These are phyloP conservation scores for Elymnias hypermnestra DNA, from an alignment of 1,140 invertebrate genomes.

Conservation along the genomic window DNA sequence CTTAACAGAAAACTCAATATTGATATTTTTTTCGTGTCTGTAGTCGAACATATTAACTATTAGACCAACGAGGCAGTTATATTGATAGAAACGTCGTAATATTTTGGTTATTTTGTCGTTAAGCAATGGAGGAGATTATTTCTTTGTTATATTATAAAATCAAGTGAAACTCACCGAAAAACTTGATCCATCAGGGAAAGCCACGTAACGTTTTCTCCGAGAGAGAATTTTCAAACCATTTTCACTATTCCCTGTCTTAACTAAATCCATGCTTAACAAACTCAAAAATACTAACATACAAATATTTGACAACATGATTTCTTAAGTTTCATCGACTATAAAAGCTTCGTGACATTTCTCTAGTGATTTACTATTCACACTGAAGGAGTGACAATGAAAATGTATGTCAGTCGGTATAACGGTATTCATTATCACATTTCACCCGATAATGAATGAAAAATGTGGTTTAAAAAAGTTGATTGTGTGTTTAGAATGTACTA, in stretches of 20 bases:
- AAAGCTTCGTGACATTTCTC: not conserved
- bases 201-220: constrained; percentile 79
- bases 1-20: no score
- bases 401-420: constrained; percentile 15
- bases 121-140: no score
- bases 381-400: constrained; percentile 3
- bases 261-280: not conserved
- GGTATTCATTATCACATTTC: constrained; percentile 20
- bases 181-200: constrained; percentile 84
- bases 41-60: no score
- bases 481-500: not conserved
- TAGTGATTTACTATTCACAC: constrained; percentile 7
- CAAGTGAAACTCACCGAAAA: constrained; percentile 84
- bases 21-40: not conserved
- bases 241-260: constrained; percentile 3
- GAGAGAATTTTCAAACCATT: constrained; percentile 53
- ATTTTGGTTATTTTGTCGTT: no score
- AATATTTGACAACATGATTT: not conserved
- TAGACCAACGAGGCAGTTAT: no score
- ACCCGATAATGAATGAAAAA: constrained; percentile 24
- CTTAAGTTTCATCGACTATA: not conserved
- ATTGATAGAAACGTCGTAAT: no score
- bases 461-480: constrained; percentile 11
- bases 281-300: constrained; percentile 11
- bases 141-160: no score